Evolutionary conservation across 2,113 vertebrate genomes (phyloP).

Genomic region (Ia io): DNA sequence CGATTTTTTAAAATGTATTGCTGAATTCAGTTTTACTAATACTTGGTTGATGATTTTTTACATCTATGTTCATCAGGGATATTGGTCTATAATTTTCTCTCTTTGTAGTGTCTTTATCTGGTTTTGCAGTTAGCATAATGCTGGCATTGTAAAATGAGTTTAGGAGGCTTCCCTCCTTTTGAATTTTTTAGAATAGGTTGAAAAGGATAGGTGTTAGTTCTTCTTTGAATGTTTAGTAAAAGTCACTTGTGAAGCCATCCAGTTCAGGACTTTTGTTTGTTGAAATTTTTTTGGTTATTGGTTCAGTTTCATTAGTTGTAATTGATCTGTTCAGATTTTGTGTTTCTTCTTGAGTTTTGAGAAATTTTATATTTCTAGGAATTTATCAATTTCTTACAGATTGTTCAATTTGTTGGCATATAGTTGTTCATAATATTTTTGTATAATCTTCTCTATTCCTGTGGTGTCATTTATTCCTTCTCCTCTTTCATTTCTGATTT

Average conservation of each 20-base stretch:
- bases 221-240: too few species aligned
- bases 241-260: too few species aligned
- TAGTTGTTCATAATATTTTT: too few species aligned
- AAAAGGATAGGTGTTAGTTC: neutral
- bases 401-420: too few species aligned
- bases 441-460: too few species aligned
- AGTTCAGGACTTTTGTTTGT: too few species aligned
- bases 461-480: too few species aligned
- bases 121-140: neutral
- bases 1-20: neutral
- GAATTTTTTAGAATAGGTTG: neutral
- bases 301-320: neutral
- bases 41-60: neutral
- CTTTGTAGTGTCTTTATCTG: neutral
- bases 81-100: neutral
- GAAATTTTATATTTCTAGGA: neutral
- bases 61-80: neutral
- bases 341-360: neutral
- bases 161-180: neutral
- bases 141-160: neutral
- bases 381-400: neutral
- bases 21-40: too few species aligned
- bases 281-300: neutral
- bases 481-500: too few species aligned
- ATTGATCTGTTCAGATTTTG: neutral